Percentiles rank a stretch among this genome's conserved stretches.
These are phyloP conservation scores for Coluber constrictor DNA, from an alignment of 2,797 vertebrate genomes.

Conservation along the genomic window DNA sequence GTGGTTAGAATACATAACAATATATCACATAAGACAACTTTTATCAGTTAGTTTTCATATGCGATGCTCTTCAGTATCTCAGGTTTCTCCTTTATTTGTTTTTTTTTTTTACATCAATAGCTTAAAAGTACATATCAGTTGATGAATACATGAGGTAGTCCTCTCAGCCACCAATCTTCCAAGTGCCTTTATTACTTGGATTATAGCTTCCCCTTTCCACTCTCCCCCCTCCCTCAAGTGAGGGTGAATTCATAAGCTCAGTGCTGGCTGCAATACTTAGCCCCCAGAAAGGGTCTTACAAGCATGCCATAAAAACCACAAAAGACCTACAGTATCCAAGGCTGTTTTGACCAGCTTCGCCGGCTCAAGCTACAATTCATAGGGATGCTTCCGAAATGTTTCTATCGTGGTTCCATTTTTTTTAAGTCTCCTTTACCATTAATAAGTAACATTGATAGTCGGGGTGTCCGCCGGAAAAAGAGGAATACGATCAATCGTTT, in stretches of 20 bases:
- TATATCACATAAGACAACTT: not conserved
- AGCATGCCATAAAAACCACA: not conserved
- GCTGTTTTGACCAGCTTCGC: not conserved
- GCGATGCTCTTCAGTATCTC: not conserved
- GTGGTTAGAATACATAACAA: not conserved
- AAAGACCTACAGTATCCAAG: not conserved
- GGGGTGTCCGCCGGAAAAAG: too few species aligned
- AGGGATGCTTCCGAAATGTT: conserved; percentile 11
- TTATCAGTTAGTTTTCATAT: not conserved
- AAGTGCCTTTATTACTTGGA: not conserved
- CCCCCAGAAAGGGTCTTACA: conserved; percentile 36
- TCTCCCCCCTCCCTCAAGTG: not conserved
- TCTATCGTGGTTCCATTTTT: conserved; percentile 26
- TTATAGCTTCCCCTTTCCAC: not conserved
- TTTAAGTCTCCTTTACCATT: conserved; percentile 36
- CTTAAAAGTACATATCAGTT: not conserved
- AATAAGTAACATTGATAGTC: conserved; percentile 30
- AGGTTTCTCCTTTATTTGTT: not conserved
- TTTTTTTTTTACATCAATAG: not conserved
- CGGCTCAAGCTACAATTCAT: not conserved
- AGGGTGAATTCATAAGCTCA: conserved; percentile 55
- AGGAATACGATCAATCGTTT: not conserved
- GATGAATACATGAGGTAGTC: not conserved
- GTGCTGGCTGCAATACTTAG: conserved; percentile 2
- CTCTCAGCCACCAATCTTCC: not conserved